These are phyloP conservation scores for Sebastes kiyomatsui DNA, from an alignment of 2,797 vertebrate genomes.

Conservation along the genomic window DNA sequence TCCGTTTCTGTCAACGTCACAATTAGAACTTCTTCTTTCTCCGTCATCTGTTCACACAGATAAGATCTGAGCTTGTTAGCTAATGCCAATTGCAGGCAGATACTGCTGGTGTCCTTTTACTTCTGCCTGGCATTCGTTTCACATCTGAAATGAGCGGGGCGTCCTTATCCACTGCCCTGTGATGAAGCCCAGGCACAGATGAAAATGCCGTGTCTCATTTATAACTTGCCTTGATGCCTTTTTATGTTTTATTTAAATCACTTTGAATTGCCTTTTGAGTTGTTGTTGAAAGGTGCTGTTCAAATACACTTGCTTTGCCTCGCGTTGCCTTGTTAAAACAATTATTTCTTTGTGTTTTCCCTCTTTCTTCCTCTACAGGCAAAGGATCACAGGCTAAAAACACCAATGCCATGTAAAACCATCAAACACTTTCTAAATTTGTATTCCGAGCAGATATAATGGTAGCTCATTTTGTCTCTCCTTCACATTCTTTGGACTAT, in stretches of 20 bases:
- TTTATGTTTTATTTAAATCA: background rate
- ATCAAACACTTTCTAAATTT: background rate
- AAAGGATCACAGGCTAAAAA: background rate
- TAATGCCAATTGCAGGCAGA: conserved; percentile 18
- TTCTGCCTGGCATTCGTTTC: conserved; percentile 11
- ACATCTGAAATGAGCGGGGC: conserved; percentile 5
- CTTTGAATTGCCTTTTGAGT: background rate
- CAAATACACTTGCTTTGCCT: background rate
- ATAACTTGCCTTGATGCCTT: background rate
- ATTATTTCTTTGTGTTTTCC: background rate
- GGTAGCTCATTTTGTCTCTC: background rate
- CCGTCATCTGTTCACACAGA: conserved; percentile 5
- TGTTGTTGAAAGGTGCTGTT: background rate
- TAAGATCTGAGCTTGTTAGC: conserved; percentile 28
- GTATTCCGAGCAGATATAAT: background rate
- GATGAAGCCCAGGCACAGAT: background rate
- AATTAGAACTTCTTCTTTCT: background rate
- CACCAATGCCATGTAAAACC: background rate
- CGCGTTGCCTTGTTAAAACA: background rate
- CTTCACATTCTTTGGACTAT: background rate
- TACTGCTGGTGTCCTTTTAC: conserved; percentile 27
- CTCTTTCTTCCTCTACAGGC: background rate
- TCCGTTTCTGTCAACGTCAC: background rate
- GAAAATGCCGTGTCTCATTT: background rate
- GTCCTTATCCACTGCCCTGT: background rate